Base-by-base conservation (phyloP, 2,888 invertebrate genomes). In the Frankliniella intonsa region DNA sequence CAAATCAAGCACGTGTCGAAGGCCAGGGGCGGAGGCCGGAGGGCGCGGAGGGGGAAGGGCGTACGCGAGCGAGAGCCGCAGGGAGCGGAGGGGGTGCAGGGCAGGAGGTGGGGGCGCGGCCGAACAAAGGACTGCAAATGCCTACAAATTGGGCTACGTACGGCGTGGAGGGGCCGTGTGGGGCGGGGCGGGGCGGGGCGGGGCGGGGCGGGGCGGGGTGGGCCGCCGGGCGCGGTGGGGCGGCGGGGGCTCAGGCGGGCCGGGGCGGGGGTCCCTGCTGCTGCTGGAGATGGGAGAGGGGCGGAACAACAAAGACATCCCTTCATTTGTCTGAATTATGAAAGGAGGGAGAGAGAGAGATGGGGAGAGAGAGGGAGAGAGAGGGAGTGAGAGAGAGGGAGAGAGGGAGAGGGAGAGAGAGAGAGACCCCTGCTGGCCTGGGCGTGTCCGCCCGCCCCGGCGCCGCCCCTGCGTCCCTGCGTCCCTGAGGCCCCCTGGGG, bases 311-410 rank as follows among this genome's bases (percentile, higher is more conserved):
- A 76, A 76, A 76, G 69, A 76, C 69, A 76, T 76, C 69, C 69
- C 69, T 76, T 76, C 69, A 76, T 76, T 76, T 76, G 69, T 76
- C 69, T 76, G 69, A 76, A 76, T 76, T 76, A 76, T 76, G 69
- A 76, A 76, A 76, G 69, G 25, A 76, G 69, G 9, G 69, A 25
- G 69, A 8, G 69, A 38, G 38, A 38, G 38, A 38, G 3, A 38
- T n/a, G n/a, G n/a, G n/a, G 38, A 38, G 38, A 38, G 5, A 38
- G 38, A 38, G 38, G 38, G 2, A 38, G 38, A 5, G 38, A 5
- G 38, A 38, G 38, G 38, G 38, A 38, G n/a, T n/a, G 25, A 76
- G 69, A 25, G 69, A 25, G 69, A 8, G 69, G 5, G 38, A 38
- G 38, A 38, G 3, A 38, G n/a, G n/a, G 38, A 38, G 38, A 38